Evolutionary conservation across 2,888 invertebrate species (phyloP), one percentile per base, ranked within the genome.

Genomic region (Nomada ruficornis): DNA sequence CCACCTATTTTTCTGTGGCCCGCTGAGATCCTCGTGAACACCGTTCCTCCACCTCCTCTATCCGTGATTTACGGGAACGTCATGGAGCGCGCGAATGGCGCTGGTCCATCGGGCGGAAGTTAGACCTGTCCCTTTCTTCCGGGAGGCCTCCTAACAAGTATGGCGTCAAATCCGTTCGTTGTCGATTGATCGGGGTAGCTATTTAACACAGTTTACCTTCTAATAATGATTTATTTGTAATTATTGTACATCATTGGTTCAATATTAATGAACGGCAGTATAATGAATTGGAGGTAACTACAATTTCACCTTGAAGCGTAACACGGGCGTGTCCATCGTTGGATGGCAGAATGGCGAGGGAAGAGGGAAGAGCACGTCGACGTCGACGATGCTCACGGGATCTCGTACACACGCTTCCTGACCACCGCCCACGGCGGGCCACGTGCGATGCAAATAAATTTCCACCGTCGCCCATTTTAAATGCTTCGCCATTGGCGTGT

Each of bases 371-470:
- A 50, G 29, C 1, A 1, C 2, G 44, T 55, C 29, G 13, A 67
- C 42, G 71, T n/a, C 23, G 47, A 44, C 59, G 52, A 72, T 26
- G 54, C 55, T 57, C n/a, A 36, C 29, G 50, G 50, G 67, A 82
- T 67, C 44, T 73, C 50, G 47, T 55, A 74, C 64, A 54, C 65
- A 52, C 47, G 63, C 26, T 64, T 77, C 64, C 55, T 59, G 59
- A 64, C 52, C 69, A 62, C 57, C 70, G 71, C 62, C 47, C 62
- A 74, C 62, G 52, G 9, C 54, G 44, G 50, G 47, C 57, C 80
- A 70, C 87, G 85, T 84, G 84, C 69, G 57, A 63, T 60, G 78
- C 63, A 73, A 85, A 85, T 78, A 83, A 86, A 85, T 85, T 82
- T 79, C 65, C 77, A 55, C 68, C 74, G 69, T 50, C 59, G 42